Evolutionary conservation across 1,140 invertebrate species (phyloP).

Genomic region (Cataglyphis hispanica): DNA sequence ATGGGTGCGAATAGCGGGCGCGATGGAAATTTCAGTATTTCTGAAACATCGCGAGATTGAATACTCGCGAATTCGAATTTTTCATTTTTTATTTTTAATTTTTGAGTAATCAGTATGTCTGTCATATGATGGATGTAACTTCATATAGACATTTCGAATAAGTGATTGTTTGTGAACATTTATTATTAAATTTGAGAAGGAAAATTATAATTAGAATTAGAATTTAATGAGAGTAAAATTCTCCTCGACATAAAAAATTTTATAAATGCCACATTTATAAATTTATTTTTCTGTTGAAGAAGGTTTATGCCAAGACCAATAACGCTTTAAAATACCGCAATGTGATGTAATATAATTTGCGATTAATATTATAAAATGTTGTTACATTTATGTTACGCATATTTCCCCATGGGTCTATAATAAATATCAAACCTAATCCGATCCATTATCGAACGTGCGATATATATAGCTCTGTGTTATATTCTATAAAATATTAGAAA

Average conservation of each 20-base stretch:
- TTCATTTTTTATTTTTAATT: conserved; percentile 29
- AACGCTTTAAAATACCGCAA: not conserved
- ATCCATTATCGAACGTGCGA: not conserved
- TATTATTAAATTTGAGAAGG: not conserved
- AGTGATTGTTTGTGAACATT: not conserved
- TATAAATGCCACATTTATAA: not conserved
- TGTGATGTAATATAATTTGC: not conserved
- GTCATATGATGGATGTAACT: not conserved
- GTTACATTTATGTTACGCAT: conserved; percentile 2
- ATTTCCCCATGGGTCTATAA: conserved; percentile 9
- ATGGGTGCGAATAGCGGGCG: conserved; percentile 7
- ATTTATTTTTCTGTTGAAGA: not conserved
- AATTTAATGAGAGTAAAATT: too few species aligned
- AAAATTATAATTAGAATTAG: conserved; percentile 1
- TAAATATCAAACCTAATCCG: conserved; percentile 20
- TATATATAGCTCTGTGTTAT: not conserved
- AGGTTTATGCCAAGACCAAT: not conserved
- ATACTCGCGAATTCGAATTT: conserved; percentile 7
- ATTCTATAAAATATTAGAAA: not conserved
- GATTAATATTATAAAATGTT: conserved; percentile 26
- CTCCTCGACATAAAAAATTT: not conserved
- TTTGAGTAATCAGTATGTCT: not conserved
- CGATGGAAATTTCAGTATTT: conserved; percentile 42
- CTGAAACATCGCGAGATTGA: conserved; percentile 37
- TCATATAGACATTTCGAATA: not conserved